Evolutionary conservation across 2,797 vertebrate species (phyloP).

Genomic region (Smutsia temminckii): DNA sequence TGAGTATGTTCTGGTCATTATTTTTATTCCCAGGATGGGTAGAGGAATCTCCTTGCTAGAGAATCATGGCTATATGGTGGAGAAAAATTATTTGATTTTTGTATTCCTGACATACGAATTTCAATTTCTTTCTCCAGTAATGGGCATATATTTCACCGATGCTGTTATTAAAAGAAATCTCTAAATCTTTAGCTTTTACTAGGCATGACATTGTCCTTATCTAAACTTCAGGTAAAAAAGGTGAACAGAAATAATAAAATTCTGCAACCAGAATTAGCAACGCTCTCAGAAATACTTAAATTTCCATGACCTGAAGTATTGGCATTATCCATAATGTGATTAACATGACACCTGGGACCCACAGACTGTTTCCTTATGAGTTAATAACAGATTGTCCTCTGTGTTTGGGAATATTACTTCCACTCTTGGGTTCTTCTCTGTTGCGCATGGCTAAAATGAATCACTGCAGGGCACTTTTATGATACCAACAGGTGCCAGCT

Average conservation of each 20-base stretch:
- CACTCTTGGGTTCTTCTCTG: background rate
- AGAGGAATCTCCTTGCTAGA: background rate
- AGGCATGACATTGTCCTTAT: background rate
- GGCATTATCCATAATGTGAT: background rate
- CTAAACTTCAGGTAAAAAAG: background rate
- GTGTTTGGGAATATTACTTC: conserved; percentile 12
- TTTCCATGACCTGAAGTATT: background rate
- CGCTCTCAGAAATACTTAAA: background rate
- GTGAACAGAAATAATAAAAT: background rate
- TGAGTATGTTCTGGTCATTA: background rate
- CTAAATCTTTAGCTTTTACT: background rate
- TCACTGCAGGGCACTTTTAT: background rate
- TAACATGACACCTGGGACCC: background rate
- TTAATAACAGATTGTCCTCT: background rate
- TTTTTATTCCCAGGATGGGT: background rate
- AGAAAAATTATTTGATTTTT: background rate
- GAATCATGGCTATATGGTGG: background rate
- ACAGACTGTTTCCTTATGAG: background rate
- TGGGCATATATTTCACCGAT: background rate
- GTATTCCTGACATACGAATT: background rate
- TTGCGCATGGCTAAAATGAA: background rate
- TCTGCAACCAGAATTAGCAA: background rate
- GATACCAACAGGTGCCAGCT: background rate
- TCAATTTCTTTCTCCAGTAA: background rate
- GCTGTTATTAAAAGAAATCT: background rate